These are phyloP conservation scores for Spicauda simplicius DNA, from an alignment of 2,888 invertebrate species.

Conservation along the genomic window DNA sequence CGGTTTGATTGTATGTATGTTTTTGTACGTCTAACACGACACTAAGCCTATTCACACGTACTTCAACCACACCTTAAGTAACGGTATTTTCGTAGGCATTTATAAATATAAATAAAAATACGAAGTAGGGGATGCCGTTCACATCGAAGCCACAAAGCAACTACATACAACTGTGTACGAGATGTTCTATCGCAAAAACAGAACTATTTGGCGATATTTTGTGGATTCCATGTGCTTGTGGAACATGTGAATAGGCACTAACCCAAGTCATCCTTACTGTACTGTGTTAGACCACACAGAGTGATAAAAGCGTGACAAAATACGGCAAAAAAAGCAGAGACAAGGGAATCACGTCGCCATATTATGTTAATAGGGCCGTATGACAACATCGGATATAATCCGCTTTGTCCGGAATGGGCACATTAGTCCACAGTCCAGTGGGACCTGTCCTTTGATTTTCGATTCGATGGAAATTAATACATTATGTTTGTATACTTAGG, in stretches of 20 bases:
- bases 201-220: too few species aligned
- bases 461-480: slow-evolving; percentile 79
- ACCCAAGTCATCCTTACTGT: slow-evolving; percentile 21
- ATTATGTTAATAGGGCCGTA: slow-evolving; percentile 78
- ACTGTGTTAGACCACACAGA: slow-evolving; percentile 6
- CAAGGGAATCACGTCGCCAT: slow-evolving; percentile 72
- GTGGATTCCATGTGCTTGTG: too few species aligned
- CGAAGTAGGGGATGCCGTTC: too few species aligned
- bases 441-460: slow-evolving; percentile 77
- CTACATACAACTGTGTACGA: too few species aligned
- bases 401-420: slow-evolving; percentile 74
- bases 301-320: slow-evolving; percentile 51
- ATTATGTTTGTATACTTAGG: slow-evolving; percentile 48
- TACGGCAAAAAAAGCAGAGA: slow-evolving; percentile 59
- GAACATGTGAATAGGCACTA: too few species aligned
- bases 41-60: not conserved
- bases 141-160: too few species aligned
- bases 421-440: slow-evolving; percentile 68
- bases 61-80: too few species aligned
- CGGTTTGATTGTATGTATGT: slow-evolving; percentile 49
- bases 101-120: too few species aligned
- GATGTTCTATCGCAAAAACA: too few species aligned
- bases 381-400: slow-evolving; percentile 79
- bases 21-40: slow-evolving; percentile 52
- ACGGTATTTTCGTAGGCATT: too few species aligned